phyloP scores from a whole-genome alignment of 2,888 invertebrate species.

The Gastrophysa polygoni region DNA sequence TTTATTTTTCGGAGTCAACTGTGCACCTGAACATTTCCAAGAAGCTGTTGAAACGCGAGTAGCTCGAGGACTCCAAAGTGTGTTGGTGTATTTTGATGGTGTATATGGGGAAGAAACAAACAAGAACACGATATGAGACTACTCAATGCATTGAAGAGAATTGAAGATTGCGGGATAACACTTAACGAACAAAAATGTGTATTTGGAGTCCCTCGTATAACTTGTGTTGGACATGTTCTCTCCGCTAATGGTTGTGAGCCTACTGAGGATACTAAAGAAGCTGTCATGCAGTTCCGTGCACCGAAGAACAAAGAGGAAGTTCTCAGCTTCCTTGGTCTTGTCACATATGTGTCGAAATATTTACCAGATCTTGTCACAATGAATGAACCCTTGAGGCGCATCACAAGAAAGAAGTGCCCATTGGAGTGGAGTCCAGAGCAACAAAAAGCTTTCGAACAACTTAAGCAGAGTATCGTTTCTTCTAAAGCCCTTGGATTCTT shows the following conservation, averaged over 20 bases:
- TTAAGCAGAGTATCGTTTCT: not conserved
- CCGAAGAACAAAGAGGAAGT: not conserved
- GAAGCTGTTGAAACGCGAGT: not conserved
- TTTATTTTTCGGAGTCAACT: not conserved
- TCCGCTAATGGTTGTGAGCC: not conserved
- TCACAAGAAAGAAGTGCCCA: not conserved
- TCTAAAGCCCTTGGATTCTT: not conserved
- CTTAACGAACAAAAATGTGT: conserved; percentile 6
- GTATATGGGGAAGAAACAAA: too few relatives aligned
- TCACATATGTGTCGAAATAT: not conserved
- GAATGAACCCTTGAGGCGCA: not conserved
- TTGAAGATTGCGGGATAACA: conserved; percentile 24
- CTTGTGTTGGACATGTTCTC: too few relatives aligned
- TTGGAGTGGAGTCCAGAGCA: not conserved
- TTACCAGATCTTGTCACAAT: not conserved
- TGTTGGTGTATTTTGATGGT: too few relatives aligned
- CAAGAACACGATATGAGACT: too few relatives aligned
- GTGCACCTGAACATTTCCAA: not conserved
- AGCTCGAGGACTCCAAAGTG: not conserved
- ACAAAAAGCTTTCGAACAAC: not conserved
- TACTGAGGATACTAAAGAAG: not conserved
- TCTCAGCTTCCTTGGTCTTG: not conserved
- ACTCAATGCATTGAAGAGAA: conserved; percentile 16
- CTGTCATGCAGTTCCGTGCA: not conserved
- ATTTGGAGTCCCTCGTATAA: too few relatives aligned